phyloP scores from a whole-genome alignment of 2,797 vertebrate species.

The Hemibagrus guttatus region DNA sequence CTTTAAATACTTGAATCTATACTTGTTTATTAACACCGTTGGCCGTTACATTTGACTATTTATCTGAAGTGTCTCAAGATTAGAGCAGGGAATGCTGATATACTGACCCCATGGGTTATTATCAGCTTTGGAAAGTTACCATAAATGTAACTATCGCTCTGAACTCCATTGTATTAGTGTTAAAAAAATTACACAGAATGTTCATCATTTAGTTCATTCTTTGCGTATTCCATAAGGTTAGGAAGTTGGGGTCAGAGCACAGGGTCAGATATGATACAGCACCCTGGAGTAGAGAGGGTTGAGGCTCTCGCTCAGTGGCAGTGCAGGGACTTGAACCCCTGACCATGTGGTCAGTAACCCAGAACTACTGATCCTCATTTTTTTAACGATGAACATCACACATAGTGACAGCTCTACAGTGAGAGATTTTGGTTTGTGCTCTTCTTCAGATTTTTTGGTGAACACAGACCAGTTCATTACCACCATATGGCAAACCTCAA shows the following conservation, averaged over 20 bases:
- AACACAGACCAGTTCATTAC: neutral
- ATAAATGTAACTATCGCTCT: too few species aligned
- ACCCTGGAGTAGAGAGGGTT: too few species aligned
- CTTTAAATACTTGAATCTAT: neutral
- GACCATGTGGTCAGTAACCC: too few species aligned
- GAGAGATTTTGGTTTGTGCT: neutral
- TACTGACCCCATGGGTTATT: neutral
- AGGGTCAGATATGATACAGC: too few species aligned
- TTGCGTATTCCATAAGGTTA: too few species aligned
- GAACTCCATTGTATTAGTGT: too few species aligned
- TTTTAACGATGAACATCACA: neutral
- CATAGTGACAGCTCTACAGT: neutral
- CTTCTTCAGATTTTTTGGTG: neutral
- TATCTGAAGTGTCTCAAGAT: neutral
- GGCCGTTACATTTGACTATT: too few species aligned
- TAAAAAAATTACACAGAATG: too few species aligned
- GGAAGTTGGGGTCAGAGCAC: too few species aligned
- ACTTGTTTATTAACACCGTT: neutral
- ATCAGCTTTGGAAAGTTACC: neutral
- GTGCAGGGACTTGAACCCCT: too few species aligned
- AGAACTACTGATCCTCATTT: neutral
- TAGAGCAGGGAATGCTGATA: neutral
- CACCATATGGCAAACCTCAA: neutral
- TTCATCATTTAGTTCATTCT: too few species aligned
- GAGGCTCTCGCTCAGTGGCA: too few species aligned